Base-by-base conservation (phyloP, 2,888 invertebrate species). In the Athalia cordata region DNA sequence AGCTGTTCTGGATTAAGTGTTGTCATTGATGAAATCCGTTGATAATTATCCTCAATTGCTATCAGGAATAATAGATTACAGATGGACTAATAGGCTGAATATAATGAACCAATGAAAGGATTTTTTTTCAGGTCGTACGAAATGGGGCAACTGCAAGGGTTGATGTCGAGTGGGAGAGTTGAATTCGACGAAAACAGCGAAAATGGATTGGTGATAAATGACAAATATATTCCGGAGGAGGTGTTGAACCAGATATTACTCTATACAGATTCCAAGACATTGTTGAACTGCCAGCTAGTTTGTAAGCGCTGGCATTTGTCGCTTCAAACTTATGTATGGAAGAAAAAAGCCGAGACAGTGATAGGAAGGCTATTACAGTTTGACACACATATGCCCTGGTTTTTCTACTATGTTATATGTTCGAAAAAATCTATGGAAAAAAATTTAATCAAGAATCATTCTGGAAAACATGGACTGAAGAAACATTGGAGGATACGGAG, bases 401-500 rank as follows among this genome's bases (percentile, higher is more conserved):
- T 86, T 50, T 86, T 90, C 0, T 91, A 91, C 82, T 91, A 91
- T 80, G 81, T 84, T 7, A 90, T 91, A 61, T 91, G 91, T 80
- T 80, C 86, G 5, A 87, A 90, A 65, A 88, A 88, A 77, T 88
- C 90, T 4, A 92, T 92, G 78, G 87, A 89, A 65, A 89, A 83
- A 52, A 93, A 93, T 85, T 83, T 93, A 13, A 68, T 93, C 52
- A 90, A 89, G 82, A 93, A 93, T 87, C 90, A 91, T 78, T 92
- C 91, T 79, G 93, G 92, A 0, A 83, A 91, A 85, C 75, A 90
- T 0, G 84, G 87, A 0, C 85, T 88, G 4, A 57, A 81, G 0
- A 85, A 87, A 15, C 76, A 91, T 80, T 93, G 93, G 93, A 78
- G 76, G 13, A 82, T 91, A 52, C 43, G 87, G 3, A 80, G 79